A percentile compares a stretch with the other conserved stretches of the same genome.
These are phyloP conservation scores for Zoroaster sp. DNA, from an alignment of 53 echinoderm and acorn worm genomes.

Conservation along the genomic window DNA sequence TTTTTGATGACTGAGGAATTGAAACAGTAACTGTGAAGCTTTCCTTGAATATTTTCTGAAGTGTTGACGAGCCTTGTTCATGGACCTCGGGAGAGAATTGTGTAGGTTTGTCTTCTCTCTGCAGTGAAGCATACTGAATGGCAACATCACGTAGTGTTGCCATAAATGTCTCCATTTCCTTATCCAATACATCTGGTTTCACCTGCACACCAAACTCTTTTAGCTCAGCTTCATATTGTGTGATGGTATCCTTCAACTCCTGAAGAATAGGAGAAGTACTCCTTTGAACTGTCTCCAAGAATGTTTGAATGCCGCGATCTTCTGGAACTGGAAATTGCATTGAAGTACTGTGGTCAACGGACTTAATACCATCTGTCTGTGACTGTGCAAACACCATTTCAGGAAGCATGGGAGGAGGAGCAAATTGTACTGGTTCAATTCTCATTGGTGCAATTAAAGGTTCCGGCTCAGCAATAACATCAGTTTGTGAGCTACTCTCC, in stretches of 20 bases:
- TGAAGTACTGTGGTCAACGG: neutral
- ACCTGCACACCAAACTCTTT: slow-evolving; percentile 58
- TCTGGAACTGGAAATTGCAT: neutral
- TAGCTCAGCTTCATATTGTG: slow-evolving; percentile 64
- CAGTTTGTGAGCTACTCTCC: slow-evolving; percentile 10
- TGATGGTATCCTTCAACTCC: slow-evolving; percentile 62
- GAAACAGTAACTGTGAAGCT: slow-evolving; percentile 2
- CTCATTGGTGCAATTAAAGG: neutral
- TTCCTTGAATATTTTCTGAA: slow-evolving; percentile 8
- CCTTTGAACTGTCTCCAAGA: slow-evolving; percentile 58
- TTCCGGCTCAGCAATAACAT: neutral
- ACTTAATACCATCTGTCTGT: neutral
- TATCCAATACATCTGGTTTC: slow-evolving; percentile 30
- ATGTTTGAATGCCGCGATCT: slow-evolving; percentile 46
- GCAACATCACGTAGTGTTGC: slow-evolving; percentile 20
- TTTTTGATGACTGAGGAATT: slow-evolving; percentile 17
- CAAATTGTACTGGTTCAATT: neutral
- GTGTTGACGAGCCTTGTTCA: neutral
- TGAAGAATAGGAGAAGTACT: slow-evolving; percentile 66
- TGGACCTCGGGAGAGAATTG: slow-evolving; percentile 1
- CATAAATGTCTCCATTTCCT: slow-evolving; percentile 23
- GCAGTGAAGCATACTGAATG: slow-evolving; percentile 33
- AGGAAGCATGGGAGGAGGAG: neutral
- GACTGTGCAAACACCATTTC: neutral
- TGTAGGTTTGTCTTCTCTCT: slow-evolving; percentile 9